Evolutionary conservation across 2,113 vertebrate species (phyloP).

Genomic region (Nerophis lumbriciformis): DNA sequence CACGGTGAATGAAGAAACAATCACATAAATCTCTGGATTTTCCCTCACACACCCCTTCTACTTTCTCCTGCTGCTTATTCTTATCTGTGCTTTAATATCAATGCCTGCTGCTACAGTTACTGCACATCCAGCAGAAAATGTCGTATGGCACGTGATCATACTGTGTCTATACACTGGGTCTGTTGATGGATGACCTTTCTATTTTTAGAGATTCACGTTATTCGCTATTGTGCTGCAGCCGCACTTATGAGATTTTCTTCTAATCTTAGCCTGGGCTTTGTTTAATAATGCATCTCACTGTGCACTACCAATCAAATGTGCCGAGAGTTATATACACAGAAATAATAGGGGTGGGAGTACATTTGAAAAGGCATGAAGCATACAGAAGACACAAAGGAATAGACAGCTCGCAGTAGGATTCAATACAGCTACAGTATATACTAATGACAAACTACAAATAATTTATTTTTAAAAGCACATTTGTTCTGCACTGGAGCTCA

Average conservation of each 20-base stretch:
- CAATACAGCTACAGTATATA: too few species aligned
- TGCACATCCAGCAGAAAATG: slow-evolving; percentile 28
- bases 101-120: slow-evolving; percentile 3
- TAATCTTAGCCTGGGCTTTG: slow-evolving; percentile 65
- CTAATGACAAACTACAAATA: too few species aligned
- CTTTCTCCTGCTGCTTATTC: background rate
- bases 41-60: slow-evolving; percentile 4
- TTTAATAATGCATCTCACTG: slow-evolving; percentile 68
- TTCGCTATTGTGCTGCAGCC: slow-evolving; percentile 25
- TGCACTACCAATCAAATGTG: slow-evolving; percentile 27
- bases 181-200: slow-evolving; percentile 62
- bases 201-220: slow-evolving; percentile 57
- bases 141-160: slow-evolving; percentile 26
- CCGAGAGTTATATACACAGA: slow-evolving; percentile 35
- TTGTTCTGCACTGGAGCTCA: too few species aligned
- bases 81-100: slow-evolving; percentile 1
- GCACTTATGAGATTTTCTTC: slow-evolving; percentile 34
- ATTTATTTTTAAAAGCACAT: too few species aligned
- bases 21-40: slow-evolving; percentile 25
- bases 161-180: slow-evolving; percentile 23
- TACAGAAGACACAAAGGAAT: slow-evolving; percentile 4
- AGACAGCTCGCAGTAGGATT: too few species aligned
- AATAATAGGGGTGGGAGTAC: slow-evolving; percentile 22
- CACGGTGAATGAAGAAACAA: slow-evolving; percentile 34
- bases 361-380: slow-evolving; percentile 20